Evolutionary conservation across 2,888 invertebrate genomes (phyloP), one percentile per base, ranked within the genome.

Genomic region (Cerceris rybyensis): DNA sequence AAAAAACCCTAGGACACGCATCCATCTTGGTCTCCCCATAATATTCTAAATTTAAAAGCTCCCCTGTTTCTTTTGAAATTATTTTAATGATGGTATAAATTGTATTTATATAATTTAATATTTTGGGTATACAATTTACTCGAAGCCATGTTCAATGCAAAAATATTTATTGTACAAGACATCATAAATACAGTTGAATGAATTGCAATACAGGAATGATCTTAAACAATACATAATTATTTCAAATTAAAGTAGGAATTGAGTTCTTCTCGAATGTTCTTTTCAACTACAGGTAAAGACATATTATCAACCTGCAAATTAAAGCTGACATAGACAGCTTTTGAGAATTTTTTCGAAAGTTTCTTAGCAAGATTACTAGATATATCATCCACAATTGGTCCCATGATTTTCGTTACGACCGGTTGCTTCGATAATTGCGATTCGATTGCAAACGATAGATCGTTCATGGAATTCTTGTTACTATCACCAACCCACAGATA

Each of bases 271-370:
- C 87, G 82, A 28, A 93, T 83, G 63, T 88, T 87, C 49, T 84
- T 90, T 69, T 93, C 93, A 46, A 93, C 87, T 49, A 14, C 79
- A 7, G 87, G 89, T 55, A 91, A 73, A 6, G 80, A 82, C 7
- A 86, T 60, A 74, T 89, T 90, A 60, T 90, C 86, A 13, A 81
- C 81, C 16, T 82, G 77, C 7, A 92, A n/a, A 75, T 93, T 93
- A 74, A 90, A 92, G 75, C 93, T 93, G 42, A 93, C 89, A 70
- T 91, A 93, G 49, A 93, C 89, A 17, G 92, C 89, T 75, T 89
- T 92, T 6, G 89, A 88, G 5, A 88, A 74, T 71, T 89, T 92
- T 70, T 90, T 92, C 0, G 92, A 87, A 0, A 93, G 82, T 80
- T 92, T 89, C 42, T 84, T 88, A 0, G 92, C 92, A n/a, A 93